A percentile compares a stretch with the other conserved stretches of the same genome.
These are phyloP conservation scores for Unio delphinus DNA, from an alignment of 2,888 invertebrate genomes.

Conservation along the genomic window DNA sequence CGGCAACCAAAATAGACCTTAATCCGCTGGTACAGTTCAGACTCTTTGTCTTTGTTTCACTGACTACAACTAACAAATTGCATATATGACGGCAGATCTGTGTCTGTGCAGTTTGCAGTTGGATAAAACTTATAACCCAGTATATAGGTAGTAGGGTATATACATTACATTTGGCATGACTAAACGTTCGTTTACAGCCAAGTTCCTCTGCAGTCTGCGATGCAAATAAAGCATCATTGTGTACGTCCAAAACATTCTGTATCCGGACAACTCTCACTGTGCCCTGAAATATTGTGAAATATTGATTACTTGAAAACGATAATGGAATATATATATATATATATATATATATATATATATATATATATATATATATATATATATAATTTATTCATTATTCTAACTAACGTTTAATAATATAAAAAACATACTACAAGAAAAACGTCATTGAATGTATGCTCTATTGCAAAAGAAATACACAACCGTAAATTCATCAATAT, in stretches of 20 bases:
- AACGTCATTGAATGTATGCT: no score
- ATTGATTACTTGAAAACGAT: not conserved
- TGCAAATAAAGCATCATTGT: conserved; percentile 56
- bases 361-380: not conserved
- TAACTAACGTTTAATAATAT: no score
- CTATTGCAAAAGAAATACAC: no score
- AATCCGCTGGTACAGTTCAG: no score
- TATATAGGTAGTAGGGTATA: not conserved
- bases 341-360: conserved; percentile 4
- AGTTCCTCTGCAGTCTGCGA: conserved; percentile 55
- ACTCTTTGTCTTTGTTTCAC: no score
- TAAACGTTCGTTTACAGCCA: conserved; percentile 62
- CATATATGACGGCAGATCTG: no score
- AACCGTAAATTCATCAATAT: no score
- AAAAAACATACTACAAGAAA: no score
- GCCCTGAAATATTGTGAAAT: conserved; percentile 48
- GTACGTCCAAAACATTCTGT: conserved; percentile 60
- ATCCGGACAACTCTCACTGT: conserved; percentile 63
- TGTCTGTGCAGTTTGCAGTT: no score
- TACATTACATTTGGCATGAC: conserved; percentile 64
- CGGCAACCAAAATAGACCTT: no score
- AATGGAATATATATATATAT: not conserved
- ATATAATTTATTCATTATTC: not conserved
- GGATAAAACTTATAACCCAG: not conserved
- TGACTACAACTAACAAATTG: no score